Base-by-base conservation (phyloP, 2,888 invertebrate species). In the Polyommatus iphigenia region DNA sequence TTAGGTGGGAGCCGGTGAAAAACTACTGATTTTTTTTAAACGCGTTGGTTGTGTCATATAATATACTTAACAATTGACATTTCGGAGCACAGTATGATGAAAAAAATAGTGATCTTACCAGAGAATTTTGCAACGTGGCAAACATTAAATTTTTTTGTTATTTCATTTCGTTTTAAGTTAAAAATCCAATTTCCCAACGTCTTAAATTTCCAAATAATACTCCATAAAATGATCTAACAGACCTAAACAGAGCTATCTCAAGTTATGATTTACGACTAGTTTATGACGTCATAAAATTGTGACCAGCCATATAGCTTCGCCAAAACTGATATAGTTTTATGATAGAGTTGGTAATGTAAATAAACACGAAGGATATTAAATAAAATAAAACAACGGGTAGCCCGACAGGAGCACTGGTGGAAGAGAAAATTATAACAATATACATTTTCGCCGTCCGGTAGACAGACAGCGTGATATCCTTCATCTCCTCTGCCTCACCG, bases 201-300 rank as follows among this genome's bases (percentile, higher is more conserved):
- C 20, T 59, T n/a, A 0, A 57, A 7, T 57, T 57, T 59, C 8
- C 8, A 59, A 20, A 32, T 32, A 32, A 57, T 20, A 59, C n/a
- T 8, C 18, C 54, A 54, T 54, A 54, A 59, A 59, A 59, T 59
- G 2, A n/a, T n/a, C n/a, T 20, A n/a, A 20, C 7, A 8, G 59
- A 59, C 20, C 59, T 15, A 59, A 59, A 59, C n/a, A 59, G 6
- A 20, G 59, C 59, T 59, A 59, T 59, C 59, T 20, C 18, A 6
- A 20, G 20, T n/a, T 59, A 59, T 59, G 18, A 59, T 59, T 59
- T 59, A 59, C 20, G 59, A 59, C 59, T 59, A 20, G 59, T 59
- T 59, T 59, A 62, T 24, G 57, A 76, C 15, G 76, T 41, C 57
- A 41, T 76, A 36, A 76, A 76, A 62, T n/a, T 62, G 62, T 76